These are phyloP conservation scores for Oscheius sp. DNA, from an alignment of 1,140 invertebrate species.

Conservation along the genomic window DNA sequence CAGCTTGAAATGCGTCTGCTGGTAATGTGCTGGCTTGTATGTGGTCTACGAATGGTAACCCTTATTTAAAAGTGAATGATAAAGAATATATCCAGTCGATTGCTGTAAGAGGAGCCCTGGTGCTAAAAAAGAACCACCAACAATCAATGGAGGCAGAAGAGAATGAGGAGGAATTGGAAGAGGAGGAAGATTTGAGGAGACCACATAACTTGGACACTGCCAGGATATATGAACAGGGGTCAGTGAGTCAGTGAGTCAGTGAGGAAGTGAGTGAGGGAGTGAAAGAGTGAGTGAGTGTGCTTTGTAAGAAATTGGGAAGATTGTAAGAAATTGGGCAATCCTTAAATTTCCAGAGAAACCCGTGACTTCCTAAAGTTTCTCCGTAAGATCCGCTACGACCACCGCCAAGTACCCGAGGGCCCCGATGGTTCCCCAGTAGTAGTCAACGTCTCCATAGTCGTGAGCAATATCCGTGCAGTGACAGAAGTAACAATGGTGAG, in stretches of 20 bases:
- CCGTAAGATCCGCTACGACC: conserved; percentile 55
- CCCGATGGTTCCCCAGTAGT: conserved; percentile 40
- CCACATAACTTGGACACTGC: neutral
- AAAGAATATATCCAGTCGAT: neutral
- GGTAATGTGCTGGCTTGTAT: neutral
- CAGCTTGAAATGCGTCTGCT: conserved; percentile 5
- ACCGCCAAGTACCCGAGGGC: conserved; percentile 54
- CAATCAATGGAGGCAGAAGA: neutral
- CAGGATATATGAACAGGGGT: neutral
- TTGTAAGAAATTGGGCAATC: too few species aligned
- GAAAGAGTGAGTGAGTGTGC: too few species aligned
- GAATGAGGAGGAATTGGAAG: neutral
- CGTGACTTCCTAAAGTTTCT: conserved; percentile 60
- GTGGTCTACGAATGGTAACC: neutral
- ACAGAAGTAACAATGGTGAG: conserved; percentile 60
- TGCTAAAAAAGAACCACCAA: neutral
- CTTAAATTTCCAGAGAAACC: conserved; percentile 58
- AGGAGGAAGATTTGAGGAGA: neutral
- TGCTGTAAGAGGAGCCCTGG: neutral
- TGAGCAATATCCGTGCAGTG: conserved; percentile 56
- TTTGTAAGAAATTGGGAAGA: too few species aligned
- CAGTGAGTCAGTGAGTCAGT: too few species aligned
- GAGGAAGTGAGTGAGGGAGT: too few species aligned
- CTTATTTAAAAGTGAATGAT: neutral
- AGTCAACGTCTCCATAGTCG: conserved; percentile 53